A percentile compares a stretch with the other conserved stretches of the same genome.
Conservation (phyloP, 2,797 vertebrate species). For the Morus bassanus region DNA sequence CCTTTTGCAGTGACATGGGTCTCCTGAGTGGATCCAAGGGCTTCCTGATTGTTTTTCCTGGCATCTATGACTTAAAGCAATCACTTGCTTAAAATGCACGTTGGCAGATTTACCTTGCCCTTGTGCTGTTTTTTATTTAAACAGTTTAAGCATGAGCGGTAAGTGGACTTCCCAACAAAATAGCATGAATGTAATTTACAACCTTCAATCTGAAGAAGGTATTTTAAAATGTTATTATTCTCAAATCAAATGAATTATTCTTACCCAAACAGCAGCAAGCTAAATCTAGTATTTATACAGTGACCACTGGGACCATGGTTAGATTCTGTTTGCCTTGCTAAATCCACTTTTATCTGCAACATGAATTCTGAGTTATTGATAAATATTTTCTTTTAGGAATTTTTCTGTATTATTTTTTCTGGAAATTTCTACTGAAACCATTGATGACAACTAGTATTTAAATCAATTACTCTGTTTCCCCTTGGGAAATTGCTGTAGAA, state of each 20-base stretch:
- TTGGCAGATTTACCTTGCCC: not conserved
- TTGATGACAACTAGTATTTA: not conserved
- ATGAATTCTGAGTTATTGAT: not conserved
- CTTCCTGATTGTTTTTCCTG: slow-evolving; percentile 24
- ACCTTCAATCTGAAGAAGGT: not conserved
- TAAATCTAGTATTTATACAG: not conserved
- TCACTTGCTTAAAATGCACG: not conserved
- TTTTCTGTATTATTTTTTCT: not conserved
- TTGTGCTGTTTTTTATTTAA: not conserved
- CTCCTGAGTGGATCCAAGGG: not conserved
- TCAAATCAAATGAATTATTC: not conserved
- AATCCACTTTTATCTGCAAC: not conserved
- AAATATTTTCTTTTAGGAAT: not conserved
- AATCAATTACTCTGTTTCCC: slow-evolving; percentile 6
- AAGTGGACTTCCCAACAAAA: not conserved
- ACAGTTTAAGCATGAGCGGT: not conserved
- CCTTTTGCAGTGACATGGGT: not conserved
- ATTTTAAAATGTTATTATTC: not conserved
- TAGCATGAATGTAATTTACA: not conserved
- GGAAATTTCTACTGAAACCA: not conserved
- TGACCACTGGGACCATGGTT: not conserved
- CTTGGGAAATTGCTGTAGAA: slow-evolving; percentile 10
- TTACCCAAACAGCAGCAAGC: not conserved
- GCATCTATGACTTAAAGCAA: not conserved
- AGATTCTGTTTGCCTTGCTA: not conserved